phyloP scores from a whole-genome alignment of 2,113 vertebrate species.

The Grammomys surdaster region DNA sequence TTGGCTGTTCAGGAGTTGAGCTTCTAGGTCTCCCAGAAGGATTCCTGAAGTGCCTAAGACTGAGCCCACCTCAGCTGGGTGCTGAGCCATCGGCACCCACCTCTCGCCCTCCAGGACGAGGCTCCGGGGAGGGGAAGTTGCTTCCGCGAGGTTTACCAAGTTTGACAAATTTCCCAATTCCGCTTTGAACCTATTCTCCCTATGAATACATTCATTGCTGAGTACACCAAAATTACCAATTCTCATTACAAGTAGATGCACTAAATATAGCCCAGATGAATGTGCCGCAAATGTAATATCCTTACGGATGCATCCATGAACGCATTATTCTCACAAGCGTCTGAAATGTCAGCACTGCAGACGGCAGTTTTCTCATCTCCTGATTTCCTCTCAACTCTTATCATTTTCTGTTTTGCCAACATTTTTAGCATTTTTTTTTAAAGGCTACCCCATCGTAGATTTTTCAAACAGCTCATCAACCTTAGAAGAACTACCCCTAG shows the following conservation, averaged over 20 bases:
- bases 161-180: constrained; percentile 41
- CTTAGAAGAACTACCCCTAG: constrained; percentile 33
- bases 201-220: constrained; percentile 40
- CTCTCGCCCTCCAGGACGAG: not conserved
- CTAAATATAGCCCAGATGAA: constrained; percentile 28
- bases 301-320: constrained; percentile 60
- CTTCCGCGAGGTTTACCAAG: not conserved
- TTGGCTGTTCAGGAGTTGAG: not conserved
- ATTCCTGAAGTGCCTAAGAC: not conserved
- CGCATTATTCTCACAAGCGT: constrained; percentile 13
- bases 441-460: constrained; percentile 35
- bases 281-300: constrained; percentile 7
- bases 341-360: constrained; percentile 4
- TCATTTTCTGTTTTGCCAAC: constrained; percentile 73
- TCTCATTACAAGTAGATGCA: constrained; percentile 55
- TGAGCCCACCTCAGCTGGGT: not conserved
- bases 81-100: not conserved
- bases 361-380: not conserved
- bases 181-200: constrained; percentile 29
- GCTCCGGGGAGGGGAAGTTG: not conserved
- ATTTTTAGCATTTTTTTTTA: constrained; percentile 57
- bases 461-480: constrained; percentile 64
- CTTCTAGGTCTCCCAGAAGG: not conserved
- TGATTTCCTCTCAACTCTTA: constrained; percentile 64
- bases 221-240: not conserved